phyloP scores from a whole-genome alignment of 2,888 invertebrate species.

The Lysandra bellargus region DNA sequence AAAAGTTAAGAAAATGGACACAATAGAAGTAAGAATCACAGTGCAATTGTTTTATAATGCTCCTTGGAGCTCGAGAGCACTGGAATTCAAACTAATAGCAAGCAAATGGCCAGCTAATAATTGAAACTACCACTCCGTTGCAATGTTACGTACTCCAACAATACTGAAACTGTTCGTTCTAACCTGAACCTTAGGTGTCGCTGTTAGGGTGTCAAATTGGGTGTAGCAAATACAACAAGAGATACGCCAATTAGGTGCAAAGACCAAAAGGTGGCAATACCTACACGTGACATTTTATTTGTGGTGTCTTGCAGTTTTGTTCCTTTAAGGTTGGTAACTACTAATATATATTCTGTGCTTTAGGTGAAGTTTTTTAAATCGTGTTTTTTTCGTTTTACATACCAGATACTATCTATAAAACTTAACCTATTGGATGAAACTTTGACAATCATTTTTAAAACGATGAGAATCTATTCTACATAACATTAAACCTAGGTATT shows the following conservation, averaged over 20 bases:
- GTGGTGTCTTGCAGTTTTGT: not conserved
- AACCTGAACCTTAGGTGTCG: not conserved
- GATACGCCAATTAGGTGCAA: constrained; percentile 15
- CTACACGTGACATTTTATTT: not conserved
- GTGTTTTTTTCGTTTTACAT: not conserved
- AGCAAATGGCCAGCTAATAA: constrained; percentile 23
- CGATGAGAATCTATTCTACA: no score
- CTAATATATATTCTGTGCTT: no score
- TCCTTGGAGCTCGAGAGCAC: not conserved
- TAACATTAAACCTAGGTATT: no score
- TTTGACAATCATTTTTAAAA: not conserved
- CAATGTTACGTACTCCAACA: not conserved
- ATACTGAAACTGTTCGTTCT: not conserved
- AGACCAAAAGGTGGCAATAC: not conserved
- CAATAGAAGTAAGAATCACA: constrained; percentile 11
- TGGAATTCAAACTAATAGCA: constrained; percentile 23
- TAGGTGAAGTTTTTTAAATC: not conserved
- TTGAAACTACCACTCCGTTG: constrained; percentile 21
- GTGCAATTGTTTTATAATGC: constrained; percentile 10
- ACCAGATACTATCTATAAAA: no score
- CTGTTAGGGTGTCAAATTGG: not conserved
- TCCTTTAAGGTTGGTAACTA: not conserved
- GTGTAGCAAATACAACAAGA: not conserved
- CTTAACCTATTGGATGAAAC: not conserved
- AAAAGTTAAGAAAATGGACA: not conserved